These are phyloP conservation scores for Augochlorella aurata DNA, from an alignment of 2,888 invertebrate genomes.

Conservation along the genomic window DNA sequence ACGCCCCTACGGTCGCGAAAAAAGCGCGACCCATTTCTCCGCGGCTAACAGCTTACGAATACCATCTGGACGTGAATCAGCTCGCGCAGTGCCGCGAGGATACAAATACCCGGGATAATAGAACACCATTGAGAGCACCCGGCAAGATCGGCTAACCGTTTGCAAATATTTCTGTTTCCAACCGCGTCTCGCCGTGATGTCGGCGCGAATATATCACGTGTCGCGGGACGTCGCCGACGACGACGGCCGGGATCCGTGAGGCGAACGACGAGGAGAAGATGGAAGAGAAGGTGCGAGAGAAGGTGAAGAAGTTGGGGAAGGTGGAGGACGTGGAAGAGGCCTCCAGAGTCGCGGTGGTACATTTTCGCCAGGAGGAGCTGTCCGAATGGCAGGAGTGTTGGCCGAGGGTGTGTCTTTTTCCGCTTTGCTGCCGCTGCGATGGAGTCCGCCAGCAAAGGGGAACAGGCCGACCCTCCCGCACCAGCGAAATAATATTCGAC, in stretches of 20 bases:
- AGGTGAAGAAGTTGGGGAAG: neutral
- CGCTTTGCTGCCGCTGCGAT: conserved; percentile 85
- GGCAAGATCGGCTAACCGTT: conserved; percentile 29
- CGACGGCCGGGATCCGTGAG: neutral
- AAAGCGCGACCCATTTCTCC: neutral
- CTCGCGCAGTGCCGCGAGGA: neutral
- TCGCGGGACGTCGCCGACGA: neutral
- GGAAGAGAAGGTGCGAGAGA: neutral
- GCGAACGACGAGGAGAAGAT: neutral
- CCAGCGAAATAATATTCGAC: conserved; percentile 63
- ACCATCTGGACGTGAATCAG: neutral
- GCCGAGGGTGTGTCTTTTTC: conserved; percentile 86
- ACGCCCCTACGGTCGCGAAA: neutral
- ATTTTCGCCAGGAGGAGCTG: conserved; percentile 29
- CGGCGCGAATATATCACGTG: conserved; percentile 21
- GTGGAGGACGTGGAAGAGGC: too few relatives aligned
- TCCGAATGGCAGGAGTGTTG: conserved; percentile 64
- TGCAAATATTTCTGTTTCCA: conserved; percentile 35
- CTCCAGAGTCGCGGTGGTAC: conserved; percentile 13
- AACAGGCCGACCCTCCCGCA: conserved; percentile 83
- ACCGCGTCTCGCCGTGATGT: neutral
- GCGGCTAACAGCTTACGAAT: neutral
- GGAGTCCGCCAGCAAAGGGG: conserved; percentile 85
- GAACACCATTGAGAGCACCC: neutral
- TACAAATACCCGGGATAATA: conserved; percentile 9